These are phyloP conservation scores for Tenthredo distinguenda DNA, from an alignment of 2,888 invertebrate species.

Conservation along the genomic window DNA sequence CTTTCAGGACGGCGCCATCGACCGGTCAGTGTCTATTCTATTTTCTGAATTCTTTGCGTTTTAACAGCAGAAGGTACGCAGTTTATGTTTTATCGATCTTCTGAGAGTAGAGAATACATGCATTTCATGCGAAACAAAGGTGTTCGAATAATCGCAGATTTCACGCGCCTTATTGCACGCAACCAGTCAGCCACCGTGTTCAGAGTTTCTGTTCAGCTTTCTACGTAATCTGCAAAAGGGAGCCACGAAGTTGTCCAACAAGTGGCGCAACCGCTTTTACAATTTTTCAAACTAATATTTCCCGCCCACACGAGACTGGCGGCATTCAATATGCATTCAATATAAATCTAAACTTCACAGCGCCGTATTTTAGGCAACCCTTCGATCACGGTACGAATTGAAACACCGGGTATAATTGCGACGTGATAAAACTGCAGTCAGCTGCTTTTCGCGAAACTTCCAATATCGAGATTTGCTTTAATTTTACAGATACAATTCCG, in stretches of 20 bases:
- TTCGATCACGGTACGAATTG: background rate
- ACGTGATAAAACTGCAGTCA: background rate
- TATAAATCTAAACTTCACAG: background rate
- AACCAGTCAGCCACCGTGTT: background rate
- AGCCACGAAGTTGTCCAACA: background rate
- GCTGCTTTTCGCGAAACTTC: background rate
- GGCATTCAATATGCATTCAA: background rate
- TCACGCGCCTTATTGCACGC: background rate
- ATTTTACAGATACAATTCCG: background rate
- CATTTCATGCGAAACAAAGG: background rate
- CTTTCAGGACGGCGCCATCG: background rate
- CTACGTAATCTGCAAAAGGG: background rate
- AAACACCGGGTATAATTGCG: background rate
- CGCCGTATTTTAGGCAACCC: constrained; percentile 1
- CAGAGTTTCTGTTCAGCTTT: background rate
- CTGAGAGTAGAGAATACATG: background rate
- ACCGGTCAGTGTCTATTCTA: background rate
- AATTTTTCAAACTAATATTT: background rate
- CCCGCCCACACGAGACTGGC: background rate
- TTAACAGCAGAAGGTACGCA: background rate
- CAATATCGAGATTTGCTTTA: background rate
- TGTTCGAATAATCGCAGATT: background rate
- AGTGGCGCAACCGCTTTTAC: background rate
- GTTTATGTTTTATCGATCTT: background rate
- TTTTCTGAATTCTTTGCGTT: background rate